phyloP scores from a whole-genome alignment of 2,113 vertebrate species.

The Acrocephalus kingi region DNA sequence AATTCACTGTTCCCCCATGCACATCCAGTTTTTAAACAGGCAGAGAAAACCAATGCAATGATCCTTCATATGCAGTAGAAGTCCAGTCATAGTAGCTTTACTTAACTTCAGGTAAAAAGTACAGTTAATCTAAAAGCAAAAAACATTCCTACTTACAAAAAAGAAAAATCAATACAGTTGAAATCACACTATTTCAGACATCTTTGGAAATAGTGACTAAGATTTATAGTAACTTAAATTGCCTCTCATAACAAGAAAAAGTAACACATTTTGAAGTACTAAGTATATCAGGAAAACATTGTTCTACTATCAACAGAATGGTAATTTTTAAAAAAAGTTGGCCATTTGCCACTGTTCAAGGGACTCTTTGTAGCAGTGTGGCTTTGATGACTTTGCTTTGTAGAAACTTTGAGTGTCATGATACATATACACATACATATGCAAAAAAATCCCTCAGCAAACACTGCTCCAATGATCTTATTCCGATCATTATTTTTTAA shows the following conservation, averaged over 20 bases:
- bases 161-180: not conserved
- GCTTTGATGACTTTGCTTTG: not conserved
- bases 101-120: not conserved
- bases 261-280: not conserved
- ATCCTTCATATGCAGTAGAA: not conserved
- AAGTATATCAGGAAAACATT: not conserved
- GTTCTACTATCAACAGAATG: not conserved
- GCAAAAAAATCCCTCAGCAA: not conserved
- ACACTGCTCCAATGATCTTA: not conserved
- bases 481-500: not conserved
- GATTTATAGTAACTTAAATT: not conserved
- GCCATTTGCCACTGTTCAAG: not conserved
- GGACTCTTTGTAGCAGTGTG: not conserved
- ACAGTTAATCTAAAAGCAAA: not conserved
- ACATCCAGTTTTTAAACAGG: not conserved
- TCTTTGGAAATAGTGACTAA: not conserved
- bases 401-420: not conserved
- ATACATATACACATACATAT: rapidly evolving
- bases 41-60: not conserved
- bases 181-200: not conserved
- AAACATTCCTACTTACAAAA: not conserved
- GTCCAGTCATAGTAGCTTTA: not conserved
- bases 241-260: not conserved
- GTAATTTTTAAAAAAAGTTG: not conserved
- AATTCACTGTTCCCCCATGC: not conserved